Percentiles rank a stretch among this genome's conserved stretches.
These are phyloP conservation scores for Rhipidura dahli DNA, from an alignment of 2,113 vertebrate species.

Conservation along the genomic window DNA sequence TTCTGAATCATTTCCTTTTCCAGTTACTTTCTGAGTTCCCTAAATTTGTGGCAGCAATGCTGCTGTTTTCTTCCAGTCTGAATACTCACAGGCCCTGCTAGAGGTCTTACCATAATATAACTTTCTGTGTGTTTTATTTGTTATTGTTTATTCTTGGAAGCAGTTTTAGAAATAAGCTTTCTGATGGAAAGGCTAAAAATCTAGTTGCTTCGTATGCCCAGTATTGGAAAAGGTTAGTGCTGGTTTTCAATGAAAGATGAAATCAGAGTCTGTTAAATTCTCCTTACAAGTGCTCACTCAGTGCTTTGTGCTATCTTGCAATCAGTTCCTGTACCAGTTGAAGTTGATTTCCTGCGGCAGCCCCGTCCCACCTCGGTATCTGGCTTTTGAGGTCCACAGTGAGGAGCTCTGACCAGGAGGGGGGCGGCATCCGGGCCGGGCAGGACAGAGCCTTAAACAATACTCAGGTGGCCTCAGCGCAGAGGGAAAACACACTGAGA, in stretches of 20 bases:
- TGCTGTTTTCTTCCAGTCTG: slow-evolving; percentile 15
- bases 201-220: neutral
- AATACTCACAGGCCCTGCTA: neutral
- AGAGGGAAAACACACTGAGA: neutral
- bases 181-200: neutral
- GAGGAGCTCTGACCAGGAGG: neutral
- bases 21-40: slow-evolving; percentile 2
- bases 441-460: neutral
- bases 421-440: neutral
- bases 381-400: neutral
- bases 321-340: neutral
- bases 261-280: neutral
- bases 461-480: neutral
- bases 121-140: neutral
- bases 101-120: neutral
- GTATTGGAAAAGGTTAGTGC: neutral
- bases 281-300: neutral
- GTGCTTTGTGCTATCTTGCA: neutral
- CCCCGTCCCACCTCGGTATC: neutral
- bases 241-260: neutral
- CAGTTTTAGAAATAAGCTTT: neutral
- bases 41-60: neutral
- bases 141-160: neutral
- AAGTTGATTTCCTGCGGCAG: neutral
- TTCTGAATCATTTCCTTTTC: slow-evolving; percentile 67